phyloP scores from a whole-genome alignment of 2,113 vertebrate species.

The Progne subis region DNA sequence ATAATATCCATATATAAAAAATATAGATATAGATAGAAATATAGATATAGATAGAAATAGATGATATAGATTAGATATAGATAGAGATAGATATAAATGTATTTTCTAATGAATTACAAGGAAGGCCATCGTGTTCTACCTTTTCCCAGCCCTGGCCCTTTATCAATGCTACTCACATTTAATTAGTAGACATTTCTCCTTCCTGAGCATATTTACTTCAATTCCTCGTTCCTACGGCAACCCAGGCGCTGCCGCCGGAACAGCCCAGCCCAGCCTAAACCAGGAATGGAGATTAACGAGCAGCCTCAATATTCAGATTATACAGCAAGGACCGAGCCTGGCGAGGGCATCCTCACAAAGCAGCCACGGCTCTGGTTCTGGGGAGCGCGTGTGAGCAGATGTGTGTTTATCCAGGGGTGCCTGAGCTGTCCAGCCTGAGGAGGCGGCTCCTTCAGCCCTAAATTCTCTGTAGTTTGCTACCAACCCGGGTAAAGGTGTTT shows the following conservation, averaged over 20 bases:
- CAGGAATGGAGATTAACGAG: constrained; percentile 87
- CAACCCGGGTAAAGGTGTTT: not conserved
- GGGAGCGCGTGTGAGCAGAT: constrained; percentile 76
- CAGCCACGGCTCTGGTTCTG: constrained; percentile 71
- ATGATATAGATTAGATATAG: not conserved
- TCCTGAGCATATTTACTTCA: constrained; percentile 88
- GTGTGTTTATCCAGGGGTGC: constrained; percentile 71
- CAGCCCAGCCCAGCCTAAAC: constrained; percentile 70
- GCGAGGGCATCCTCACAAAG: constrained; percentile 74
- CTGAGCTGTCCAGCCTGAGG: constrained; percentile 62
- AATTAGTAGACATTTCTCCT: constrained; percentile 88
- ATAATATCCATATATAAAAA: not conserved
- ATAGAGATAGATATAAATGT: not conserved
- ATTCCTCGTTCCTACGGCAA: constrained; percentile 90
- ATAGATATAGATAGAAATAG: not conserved
- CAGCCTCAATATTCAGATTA: constrained; percentile 77
- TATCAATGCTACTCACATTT: constrained; percentile 80
- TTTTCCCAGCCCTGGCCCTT: constrained; percentile 71
- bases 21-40: not conserved
- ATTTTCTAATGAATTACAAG: constrained; percentile 43
- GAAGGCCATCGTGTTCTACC: constrained; percentile 34
- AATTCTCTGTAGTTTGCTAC: constrained; percentile 74
- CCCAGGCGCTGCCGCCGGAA: constrained; percentile 77
- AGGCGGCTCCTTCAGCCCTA: constrained; percentile 73
- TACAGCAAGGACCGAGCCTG: constrained; percentile 54